Evolutionary conservation across 2,888 invertebrate genomes (phyloP).

Genomic region (Pardosa pseudoannulata): DNA sequence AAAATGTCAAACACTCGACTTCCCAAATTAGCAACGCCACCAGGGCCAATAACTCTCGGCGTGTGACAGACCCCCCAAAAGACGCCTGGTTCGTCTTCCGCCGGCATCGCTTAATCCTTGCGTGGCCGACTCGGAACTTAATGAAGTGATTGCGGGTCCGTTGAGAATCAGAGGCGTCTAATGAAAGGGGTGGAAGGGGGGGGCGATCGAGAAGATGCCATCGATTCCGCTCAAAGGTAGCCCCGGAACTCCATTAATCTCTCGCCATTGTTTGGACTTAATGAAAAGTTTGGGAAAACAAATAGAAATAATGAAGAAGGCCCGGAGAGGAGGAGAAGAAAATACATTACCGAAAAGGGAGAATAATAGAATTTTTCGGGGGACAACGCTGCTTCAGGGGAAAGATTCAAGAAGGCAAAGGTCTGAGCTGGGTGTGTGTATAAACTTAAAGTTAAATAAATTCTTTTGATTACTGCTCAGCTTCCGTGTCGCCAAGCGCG

Average conservation of each 20-base stretch:
- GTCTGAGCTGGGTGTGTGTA: too few relatives aligned
- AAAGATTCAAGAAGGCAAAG: too few relatives aligned
- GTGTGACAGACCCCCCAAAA: too few relatives aligned
- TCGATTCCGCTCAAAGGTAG: neutral
- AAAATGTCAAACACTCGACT: too few relatives aligned
- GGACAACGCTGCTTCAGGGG: too few relatives aligned
- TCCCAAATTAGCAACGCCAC: too few relatives aligned
- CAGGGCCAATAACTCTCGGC: too few relatives aligned
- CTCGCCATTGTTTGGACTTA: constrained; percentile 1
- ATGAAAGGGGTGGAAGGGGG: constrained; percentile 38
- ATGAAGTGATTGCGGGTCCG: constrained; percentile 56
- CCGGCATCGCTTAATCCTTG: neutral
- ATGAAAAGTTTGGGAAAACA: constrained; percentile 9
- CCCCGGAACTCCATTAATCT: neutral
- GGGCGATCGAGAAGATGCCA: neutral
- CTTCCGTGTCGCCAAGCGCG: too few relatives aligned
- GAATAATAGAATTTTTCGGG: too few relatives aligned
- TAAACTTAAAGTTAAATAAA: too few relatives aligned
- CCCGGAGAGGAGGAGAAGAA: neutral
- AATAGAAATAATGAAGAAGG: neutral
- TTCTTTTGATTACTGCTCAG: too few relatives aligned
- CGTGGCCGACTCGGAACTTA: constrained; percentile 38
- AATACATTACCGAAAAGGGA: neutral
- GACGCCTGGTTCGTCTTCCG: neutral
- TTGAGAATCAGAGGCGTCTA: constrained; percentile 26